Conservation (phyloP, 2,888 invertebrate genomes). For the Crossocerus cetratus region DNA sequence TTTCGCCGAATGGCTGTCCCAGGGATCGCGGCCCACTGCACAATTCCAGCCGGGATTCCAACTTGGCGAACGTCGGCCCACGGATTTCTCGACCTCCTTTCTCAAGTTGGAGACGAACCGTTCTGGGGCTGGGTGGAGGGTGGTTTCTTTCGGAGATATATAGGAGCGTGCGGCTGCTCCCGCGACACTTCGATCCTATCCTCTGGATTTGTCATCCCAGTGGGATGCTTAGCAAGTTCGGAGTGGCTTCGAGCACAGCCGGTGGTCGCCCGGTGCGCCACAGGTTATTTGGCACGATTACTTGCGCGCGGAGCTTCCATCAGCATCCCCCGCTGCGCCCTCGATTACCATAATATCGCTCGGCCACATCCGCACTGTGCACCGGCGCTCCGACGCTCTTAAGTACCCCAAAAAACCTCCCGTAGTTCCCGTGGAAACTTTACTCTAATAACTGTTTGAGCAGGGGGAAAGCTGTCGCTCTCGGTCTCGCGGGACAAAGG, state of each 20-base stretch:
- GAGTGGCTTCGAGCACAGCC: not conserved
- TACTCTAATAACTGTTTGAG: too few relatives aligned
- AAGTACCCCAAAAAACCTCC: too few relatives aligned
- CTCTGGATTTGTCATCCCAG: constrained; percentile 1
- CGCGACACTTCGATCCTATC: not conserved
- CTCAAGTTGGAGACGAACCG: not conserved
- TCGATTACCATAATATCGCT: not conserved
- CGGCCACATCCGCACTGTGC: too few relatives aligned
- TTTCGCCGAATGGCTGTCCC: not conserved
- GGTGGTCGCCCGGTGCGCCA: not conserved
- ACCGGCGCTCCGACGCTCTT: too few relatives aligned
- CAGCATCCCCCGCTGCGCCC: not conserved
- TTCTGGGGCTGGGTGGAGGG: not conserved
- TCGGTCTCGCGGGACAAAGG: too few relatives aligned
- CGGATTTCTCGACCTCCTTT: not conserved
- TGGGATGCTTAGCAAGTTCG: not conserved
- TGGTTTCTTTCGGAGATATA: not conserved
- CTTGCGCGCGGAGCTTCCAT: not conserved
- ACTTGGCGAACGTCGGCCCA: not conserved
- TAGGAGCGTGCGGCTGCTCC: not conserved
- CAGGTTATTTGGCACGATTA: not conserved
- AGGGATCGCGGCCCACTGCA: too few relatives aligned
- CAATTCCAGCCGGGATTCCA: too few relatives aligned
- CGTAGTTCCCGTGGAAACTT: too few relatives aligned
- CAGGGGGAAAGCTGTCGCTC: too few relatives aligned